phyloP scores from a whole-genome alignment of 2,888 invertebrate species.

The Zelleria hepariella region DNA sequence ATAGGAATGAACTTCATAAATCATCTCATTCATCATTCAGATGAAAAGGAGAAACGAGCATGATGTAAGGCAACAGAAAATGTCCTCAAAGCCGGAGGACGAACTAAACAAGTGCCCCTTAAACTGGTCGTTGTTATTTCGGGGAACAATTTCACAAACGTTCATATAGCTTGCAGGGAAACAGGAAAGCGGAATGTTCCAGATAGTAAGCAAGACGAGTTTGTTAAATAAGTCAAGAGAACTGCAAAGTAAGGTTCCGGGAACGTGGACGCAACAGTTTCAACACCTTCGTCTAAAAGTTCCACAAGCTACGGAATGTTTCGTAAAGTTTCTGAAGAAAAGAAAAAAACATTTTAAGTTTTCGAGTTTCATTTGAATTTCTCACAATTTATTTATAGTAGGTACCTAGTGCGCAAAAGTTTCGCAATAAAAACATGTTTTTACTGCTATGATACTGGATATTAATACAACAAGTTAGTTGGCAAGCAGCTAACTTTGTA shows the following conservation, averaged over 20 bases:
- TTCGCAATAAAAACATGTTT: background rate
- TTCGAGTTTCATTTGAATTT: background rate
- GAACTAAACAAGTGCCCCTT: background rate
- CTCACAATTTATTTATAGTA: background rate
- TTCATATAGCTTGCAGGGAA: background rate
- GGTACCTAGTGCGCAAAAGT: background rate
- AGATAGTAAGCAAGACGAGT: too few relatives aligned
- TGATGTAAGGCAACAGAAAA: background rate
- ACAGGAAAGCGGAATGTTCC: background rate
- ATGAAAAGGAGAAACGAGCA: background rate
- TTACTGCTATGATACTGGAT: conserved; percentile 2
- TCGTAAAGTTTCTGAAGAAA: background rate
- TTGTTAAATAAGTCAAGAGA: background rate
- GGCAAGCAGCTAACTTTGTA: conserved; percentile 24
- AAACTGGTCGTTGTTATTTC: background rate
- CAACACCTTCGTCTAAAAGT: background rate
- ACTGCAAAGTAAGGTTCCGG: background rate
- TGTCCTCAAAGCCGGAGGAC: background rate
- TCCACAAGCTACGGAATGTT: background rate
- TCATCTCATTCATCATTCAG: background rate
- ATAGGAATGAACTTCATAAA: background rate
- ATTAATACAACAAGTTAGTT: conserved; percentile 31
- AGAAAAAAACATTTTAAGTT: background rate
- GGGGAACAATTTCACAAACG: background rate
- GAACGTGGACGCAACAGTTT: background rate